A percentile compares a stretch with the other conserved stretches of the same genome.
Conservation (phyloP, 2,888 invertebrate genomes). For the Pediacus dermestoides region DNA sequence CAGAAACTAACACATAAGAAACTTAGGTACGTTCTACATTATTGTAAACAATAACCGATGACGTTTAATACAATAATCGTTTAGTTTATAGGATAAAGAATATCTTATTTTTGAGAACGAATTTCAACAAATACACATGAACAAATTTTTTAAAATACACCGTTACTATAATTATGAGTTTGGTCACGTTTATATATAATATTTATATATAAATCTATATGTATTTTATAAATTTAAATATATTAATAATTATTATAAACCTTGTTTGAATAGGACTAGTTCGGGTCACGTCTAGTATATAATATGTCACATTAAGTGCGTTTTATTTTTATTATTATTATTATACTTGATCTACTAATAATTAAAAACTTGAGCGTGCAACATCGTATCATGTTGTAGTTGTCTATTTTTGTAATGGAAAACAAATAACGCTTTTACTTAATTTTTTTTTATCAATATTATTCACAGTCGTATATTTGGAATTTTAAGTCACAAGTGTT, state of each 20-base stretch:
- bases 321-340: too few relatives aligned
- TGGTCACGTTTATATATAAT: constrained; percentile 40
- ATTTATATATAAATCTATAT: constrained; percentile 33
- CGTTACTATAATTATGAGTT: constrained; percentile 40
- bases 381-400: too few relatives aligned
- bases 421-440: constrained; percentile 35
- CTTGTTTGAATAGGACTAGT: constrained; percentile 45
- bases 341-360: too few relatives aligned
- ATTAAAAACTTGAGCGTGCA: constrained; percentile 42
- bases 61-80: constrained; percentile 41
- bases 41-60: constrained; percentile 43
- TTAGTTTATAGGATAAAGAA: constrained; percentile 45
- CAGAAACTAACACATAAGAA: constrained; percentile 45
- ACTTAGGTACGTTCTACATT: constrained; percentile 41
- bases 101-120: constrained; percentile 43
- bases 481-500: constrained; percentile 28
- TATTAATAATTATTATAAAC: too few relatives aligned
- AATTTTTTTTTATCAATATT: too few relatives aligned
- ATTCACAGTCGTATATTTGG: constrained; percentile 32
- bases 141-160: constrained; percentile 38
- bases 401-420: too few relatives aligned
- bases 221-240: constrained; percentile 32
- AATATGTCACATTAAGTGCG: constrained; percentile 41
- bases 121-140: too few relatives aligned
- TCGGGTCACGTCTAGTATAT: constrained; percentile 40